phyloP scores from a whole-genome alignment of 2,797 vertebrate genomes.

The Malurus leucopterus region DNA sequence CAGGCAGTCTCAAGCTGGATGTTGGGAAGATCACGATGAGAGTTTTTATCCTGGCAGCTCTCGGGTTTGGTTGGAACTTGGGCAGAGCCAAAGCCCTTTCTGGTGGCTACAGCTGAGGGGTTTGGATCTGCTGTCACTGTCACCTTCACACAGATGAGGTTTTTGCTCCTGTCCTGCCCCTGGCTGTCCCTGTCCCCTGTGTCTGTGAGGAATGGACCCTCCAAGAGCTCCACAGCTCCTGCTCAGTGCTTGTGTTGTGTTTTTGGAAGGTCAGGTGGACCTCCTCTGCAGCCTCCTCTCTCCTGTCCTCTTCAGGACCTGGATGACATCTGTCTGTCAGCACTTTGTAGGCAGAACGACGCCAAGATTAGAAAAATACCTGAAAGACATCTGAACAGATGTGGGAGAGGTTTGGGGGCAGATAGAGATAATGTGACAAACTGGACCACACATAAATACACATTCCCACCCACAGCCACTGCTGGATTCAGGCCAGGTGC shows the following conservation, averaged over 20 bases:
- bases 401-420: neutral
- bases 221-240: neutral
- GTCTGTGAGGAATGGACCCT: neutral
- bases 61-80: neutral
- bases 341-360: neutral
- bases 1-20: neutral
- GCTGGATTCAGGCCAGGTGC: neutral
- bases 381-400: neutral
- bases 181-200: accelerated
- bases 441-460: neutral
- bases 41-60: neutral
- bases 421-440: neutral
- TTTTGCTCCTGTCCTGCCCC: neutral
- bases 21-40: neutral
- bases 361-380: neutral
- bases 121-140: neutral
- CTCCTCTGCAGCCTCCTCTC: neutral
- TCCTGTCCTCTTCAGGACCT: neutral
- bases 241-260: accelerated
- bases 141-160: accelerated
- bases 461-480: neutral
- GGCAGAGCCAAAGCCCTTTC: neutral
- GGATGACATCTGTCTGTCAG: neutral
- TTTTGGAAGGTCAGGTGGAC: neutral
- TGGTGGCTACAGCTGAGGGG: neutral